Evolutionary conservation across 1,140 invertebrate genomes (phyloP), one percentile per base, ranked within the genome.

Genomic region (Polyergus mexicanus): DNA sequence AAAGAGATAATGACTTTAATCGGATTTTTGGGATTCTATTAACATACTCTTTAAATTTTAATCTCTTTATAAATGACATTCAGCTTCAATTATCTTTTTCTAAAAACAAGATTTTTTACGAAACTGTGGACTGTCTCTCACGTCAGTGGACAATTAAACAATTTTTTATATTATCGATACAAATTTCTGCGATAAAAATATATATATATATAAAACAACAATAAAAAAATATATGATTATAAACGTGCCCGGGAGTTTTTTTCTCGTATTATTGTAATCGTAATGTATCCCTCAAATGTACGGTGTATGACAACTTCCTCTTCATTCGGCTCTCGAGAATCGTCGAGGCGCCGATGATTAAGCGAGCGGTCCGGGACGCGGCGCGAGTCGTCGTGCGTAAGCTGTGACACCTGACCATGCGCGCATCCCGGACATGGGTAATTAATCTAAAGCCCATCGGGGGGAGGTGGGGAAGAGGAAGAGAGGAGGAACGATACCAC

Each of bases 401-500:
- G 72, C 90, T 83, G 66, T 63, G 85, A 91, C 86, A 89, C 76
- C 66, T 54, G 74, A 60, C 65, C 69, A 81, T 86, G 76, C 47
- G 86, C 74, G 80, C 85, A 89, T 86, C 81, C 78, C 41, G 22
- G 87, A 86, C 83, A 89, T 62, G 87, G 87, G 86, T 92, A 93
- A 94, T 94, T 94, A 94, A 94, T 94, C 93, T 91, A 88, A 86
- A 92, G 78, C 87, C 88, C 86, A 92, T 93, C 89, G 91, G 10
- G 41, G 41, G 41, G 0, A 11, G 41, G 3, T 8, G 10, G 41
- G 3, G 41, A 44, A 8, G 7, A 10, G 38, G 38, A 8, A 41
- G 38, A 7, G 38, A 44, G 41, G 90, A 91, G 91, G 88, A 89
- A 86, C 76, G 68, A 58, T 56, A 76, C 38, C 32, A 74, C 81